A percentile compares a stretch with the other conserved stretches of the same genome.
Evolutionary conservation across 2,797 vertebrate species (phyloP).

Genomic region (Argentina silus): DNA sequence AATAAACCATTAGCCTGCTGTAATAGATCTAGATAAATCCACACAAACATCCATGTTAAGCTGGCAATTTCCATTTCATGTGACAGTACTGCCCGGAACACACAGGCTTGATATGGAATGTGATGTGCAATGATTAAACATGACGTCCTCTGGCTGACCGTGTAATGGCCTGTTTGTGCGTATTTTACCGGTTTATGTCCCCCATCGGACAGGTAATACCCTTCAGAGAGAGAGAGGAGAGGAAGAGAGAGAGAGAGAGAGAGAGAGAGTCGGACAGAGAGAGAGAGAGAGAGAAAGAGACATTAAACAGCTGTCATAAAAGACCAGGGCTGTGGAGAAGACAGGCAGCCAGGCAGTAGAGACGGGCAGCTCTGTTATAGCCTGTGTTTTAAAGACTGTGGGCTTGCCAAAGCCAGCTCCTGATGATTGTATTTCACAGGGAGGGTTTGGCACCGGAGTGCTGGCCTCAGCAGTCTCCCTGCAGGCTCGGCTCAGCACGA

Average conservation of each 20-base stretch:
- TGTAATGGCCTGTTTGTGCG: conserved; percentile 20
- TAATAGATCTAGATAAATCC: conserved; percentile 46
- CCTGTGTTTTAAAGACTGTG: conserved; percentile 32
- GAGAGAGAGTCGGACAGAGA: neutral
- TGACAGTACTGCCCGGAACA: conserved; percentile 9
- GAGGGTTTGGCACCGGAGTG: neutral
- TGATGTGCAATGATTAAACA: conserved; percentile 29
- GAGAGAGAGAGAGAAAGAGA: conserved; percentile 6
- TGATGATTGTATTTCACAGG: conserved; percentile 44
- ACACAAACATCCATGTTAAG: conserved; percentile 30
- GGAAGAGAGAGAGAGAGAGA: neutral
- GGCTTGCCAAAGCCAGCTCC: conserved; percentile 23
- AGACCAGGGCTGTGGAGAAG: too few relatives aligned
- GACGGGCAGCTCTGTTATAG: conserved; percentile 16
- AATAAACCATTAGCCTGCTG: conserved; percentile 38
- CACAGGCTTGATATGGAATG: conserved; percentile 2
- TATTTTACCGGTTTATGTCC: conserved; percentile 29
- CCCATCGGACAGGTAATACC: conserved; percentile 33
- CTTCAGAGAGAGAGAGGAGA: conserved; percentile 14
- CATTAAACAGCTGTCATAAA: conserved; percentile 36
- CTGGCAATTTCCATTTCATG: conserved; percentile 16
- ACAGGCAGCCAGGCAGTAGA: neutral
- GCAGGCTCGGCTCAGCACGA: conserved; percentile 12
- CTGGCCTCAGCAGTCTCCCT: neutral
- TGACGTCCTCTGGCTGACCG: conserved; percentile 36